Base-by-base conservation (phyloP, 2,113 vertebrate species). In the Limnothrissa miodon region DNA sequence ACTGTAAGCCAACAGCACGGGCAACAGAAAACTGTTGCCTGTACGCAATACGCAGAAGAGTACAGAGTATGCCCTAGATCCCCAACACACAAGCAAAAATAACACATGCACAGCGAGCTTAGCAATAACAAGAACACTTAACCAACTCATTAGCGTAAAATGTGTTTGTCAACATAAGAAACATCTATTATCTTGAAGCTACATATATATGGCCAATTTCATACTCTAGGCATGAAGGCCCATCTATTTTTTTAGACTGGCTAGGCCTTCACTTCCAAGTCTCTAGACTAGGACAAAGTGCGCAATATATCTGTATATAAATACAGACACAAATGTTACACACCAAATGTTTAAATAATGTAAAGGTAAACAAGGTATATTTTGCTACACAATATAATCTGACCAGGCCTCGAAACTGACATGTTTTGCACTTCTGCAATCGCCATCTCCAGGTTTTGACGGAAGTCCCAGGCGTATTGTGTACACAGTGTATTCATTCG, bases 21-120 rank as follows among this genome's bases (percentile, higher is more conserved):
- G 25, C 29, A 10, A 66, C 25, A 66, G 3, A 39, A 33, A 39
- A 29, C 66, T 74, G 66, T 17, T 33, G 29, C 15, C 29, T 74
- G 66, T 36, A 74, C 66, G 33, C 29, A 74, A 74, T 17, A 91
- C 90, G 1, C 11, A 39, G 36, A 36, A 74, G 33, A 29, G 66
- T 13, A 36, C 29, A 29, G 9, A 36, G 29, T 17, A 15, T 11
- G 59, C n/a, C 59, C 56, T 59, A 74, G 33, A 36, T 74, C 29
- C 33, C 29, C 29, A 17, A 56, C 5, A 56, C 53, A 74, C 66
- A 66, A 15, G 29, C 66, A 74, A 5, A 5, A 74, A 39, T 2
- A 29, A 74, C 59, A 36, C 33, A 15, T 56, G 59, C 59, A 66
- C 29, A 15, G n/a, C 3, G 59, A 33, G 10, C 23, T 5, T 59